phyloP scores from a whole-genome alignment of 2,888 invertebrate species.

The Pterostichus niger region DNA sequence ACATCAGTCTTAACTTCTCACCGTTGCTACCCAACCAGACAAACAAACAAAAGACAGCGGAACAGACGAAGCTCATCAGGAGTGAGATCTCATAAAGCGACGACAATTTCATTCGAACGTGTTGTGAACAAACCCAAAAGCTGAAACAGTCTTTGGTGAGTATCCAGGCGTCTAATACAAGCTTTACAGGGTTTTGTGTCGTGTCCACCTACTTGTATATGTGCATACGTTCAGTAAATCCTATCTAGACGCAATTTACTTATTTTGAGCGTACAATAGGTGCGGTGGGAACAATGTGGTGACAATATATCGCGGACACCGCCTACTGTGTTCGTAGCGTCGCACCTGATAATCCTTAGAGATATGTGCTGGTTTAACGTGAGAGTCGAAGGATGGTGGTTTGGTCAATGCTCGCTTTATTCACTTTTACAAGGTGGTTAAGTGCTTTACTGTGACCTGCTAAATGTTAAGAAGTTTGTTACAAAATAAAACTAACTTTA shows the following conservation, averaged over 20 bases:
- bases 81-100: background rate
- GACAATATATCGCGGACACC: constrained; percentile 40
- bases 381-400: background rate
- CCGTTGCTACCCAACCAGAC: background rate
- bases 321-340: background rate
- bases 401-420: background rate
- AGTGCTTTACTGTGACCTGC: no score
- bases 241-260: constrained; percentile 56
- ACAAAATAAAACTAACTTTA: no score
- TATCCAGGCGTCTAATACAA: constrained; percentile 36
- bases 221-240: constrained; percentile 63
- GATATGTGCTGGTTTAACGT: background rate
- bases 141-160: constrained; percentile 4
- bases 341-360: constrained; percentile 47
- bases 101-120: constrained; percentile 3
- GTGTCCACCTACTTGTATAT: constrained; percentile 61
- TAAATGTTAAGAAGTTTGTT: no score
- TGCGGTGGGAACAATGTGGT: constrained; percentile 50
- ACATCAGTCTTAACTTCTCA: background rate
- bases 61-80: background rate
- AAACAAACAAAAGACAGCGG: background rate
- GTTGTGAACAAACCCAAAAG: background rate
- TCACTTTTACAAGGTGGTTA: no score
- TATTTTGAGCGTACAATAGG: constrained; percentile 19
- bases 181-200: constrained; percentile 40